Evolutionary conservation across 2,888 invertebrate species (phyloP).

Genomic region (Lochmaea crataegi): DNA sequence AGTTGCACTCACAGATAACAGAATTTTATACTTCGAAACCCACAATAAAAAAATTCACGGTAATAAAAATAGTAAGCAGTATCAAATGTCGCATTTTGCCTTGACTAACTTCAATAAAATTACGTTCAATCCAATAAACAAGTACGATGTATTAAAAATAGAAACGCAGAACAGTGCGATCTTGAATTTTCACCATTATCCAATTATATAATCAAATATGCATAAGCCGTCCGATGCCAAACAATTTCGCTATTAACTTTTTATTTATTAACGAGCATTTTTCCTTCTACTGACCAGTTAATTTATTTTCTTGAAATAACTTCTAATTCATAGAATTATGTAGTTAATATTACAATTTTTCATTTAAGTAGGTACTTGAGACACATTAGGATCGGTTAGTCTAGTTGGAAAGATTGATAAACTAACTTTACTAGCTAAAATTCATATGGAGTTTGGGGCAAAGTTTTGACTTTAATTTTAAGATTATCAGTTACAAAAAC

Average conservation of each 20-base stretch:
- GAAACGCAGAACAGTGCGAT: slow-evolving; percentile 10
- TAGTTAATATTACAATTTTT: neutral
- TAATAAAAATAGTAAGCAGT: neutral
- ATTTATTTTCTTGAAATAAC: neutral
- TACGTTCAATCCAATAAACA: slow-evolving; percentile 9
- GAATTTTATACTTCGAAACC: too few relatives aligned
- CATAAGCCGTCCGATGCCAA: slow-evolving; percentile 10
- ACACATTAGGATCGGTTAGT: too few relatives aligned
- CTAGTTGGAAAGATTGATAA: too few relatives aligned
- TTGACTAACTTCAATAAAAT: slow-evolving; percentile 16
- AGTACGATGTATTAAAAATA: slow-evolving; percentile 15
- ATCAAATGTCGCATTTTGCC: slow-evolving; percentile 9
- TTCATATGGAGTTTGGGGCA: too few relatives aligned
- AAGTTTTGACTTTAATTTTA: too few relatives aligned
- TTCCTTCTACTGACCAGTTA: too few relatives aligned
- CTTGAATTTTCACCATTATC: slow-evolving; percentile 20
- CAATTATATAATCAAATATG: slow-evolving; percentile 24
- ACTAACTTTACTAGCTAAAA: too few relatives aligned
- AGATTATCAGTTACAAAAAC: too few relatives aligned
- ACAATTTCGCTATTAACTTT: neutral
- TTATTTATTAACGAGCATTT: neutral
- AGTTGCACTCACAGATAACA: too few relatives aligned
- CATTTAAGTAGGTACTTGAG: too few relatives aligned
- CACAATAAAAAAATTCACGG: neutral
- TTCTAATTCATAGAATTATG: neutral